These are phyloP conservation scores for Hypolimnas misippus DNA, from an alignment of 2,888 invertebrate species.

Conservation along the genomic window DNA sequence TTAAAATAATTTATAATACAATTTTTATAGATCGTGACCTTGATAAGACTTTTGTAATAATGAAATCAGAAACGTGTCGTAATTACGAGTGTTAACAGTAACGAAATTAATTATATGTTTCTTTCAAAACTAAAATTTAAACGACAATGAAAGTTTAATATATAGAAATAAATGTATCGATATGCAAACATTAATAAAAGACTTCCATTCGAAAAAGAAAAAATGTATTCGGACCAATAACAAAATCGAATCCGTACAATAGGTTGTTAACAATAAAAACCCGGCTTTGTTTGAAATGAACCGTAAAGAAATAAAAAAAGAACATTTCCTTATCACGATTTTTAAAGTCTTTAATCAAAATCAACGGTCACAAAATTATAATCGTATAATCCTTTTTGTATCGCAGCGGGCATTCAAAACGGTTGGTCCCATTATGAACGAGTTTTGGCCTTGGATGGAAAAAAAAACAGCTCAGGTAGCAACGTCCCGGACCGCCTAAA, in stretches of 20 bases:
- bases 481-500: conserved; percentile 29
- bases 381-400: conserved; percentile 27
- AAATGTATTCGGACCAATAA: neutral
- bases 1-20: neutral
- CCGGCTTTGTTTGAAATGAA: conserved; percentile 5
- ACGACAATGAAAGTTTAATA: neutral
- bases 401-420: conserved; percentile 31
- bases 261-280: conserved; percentile 7
- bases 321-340: conserved; percentile 19
- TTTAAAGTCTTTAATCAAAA: conserved; percentile 21
- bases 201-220: neutral
- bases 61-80: neutral
- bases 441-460: conserved; percentile 30
- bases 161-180: neutral
- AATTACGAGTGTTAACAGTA: conserved; percentile 1
- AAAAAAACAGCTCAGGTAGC: conserved; percentile 30
- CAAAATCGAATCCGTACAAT: conserved; percentile 5
- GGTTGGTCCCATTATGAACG: conserved; percentile 25
- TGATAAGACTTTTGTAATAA: conserved; percentile 6
- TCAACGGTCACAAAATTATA: conserved; percentile 36
- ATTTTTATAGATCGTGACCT: conserved; percentile 9
- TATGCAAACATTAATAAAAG: neutral
- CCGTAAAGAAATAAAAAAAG: conserved; percentile 19
- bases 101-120: conserved; percentile 3
- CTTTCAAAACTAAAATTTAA: neutral